A percentile compares a stretch with the other conserved stretches of the same genome.
phyloP scores from a whole-genome alignment of 2,888 invertebrate genomes.

The Protonemura montana region DNA sequence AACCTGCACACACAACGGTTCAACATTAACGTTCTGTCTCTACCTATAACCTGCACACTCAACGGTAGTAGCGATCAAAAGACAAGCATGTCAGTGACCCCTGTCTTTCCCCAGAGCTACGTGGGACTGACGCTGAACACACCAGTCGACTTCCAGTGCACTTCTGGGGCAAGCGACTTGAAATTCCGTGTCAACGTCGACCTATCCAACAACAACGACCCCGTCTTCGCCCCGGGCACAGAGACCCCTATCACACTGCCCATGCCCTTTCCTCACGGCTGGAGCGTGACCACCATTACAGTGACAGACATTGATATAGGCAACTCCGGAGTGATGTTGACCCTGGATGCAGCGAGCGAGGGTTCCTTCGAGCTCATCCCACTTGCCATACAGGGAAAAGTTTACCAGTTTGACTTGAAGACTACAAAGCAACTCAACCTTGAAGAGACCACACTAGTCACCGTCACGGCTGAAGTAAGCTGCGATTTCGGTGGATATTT shows the following conservation, averaged over 20 bases:
- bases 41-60: too few relatives aligned
- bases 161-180: neutral
- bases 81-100: too few relatives aligned
- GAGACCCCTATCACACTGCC: constrained; percentile 59
- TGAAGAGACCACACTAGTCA: neutral
- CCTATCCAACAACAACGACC: constrained; percentile 64
- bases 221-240: constrained; percentile 57
- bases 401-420: neutral
- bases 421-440: neutral
- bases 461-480: neutral
- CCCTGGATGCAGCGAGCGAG: neutral
- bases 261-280: constrained; percentile 62
- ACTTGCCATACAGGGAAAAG: neutral
- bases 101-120: constrained; percentile 52
- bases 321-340: constrained; percentile 55
- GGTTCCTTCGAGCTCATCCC: neutral
- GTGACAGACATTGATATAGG: constrained; percentile 65
- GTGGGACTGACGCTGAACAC: constrained; percentile 55
- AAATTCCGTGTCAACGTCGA: constrained; percentile 53
- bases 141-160: neutral
- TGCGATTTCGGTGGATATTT: neutral
- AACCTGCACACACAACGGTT: too few relatives aligned
- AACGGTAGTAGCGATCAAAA: too few relatives aligned
- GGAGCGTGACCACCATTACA: constrained; percentile 59
- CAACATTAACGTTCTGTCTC: too few relatives aligned